These are phyloP conservation scores for Rhaphigaster nebulosa DNA, from an alignment of 2,888 invertebrate genomes.

Conservation along the genomic window DNA sequence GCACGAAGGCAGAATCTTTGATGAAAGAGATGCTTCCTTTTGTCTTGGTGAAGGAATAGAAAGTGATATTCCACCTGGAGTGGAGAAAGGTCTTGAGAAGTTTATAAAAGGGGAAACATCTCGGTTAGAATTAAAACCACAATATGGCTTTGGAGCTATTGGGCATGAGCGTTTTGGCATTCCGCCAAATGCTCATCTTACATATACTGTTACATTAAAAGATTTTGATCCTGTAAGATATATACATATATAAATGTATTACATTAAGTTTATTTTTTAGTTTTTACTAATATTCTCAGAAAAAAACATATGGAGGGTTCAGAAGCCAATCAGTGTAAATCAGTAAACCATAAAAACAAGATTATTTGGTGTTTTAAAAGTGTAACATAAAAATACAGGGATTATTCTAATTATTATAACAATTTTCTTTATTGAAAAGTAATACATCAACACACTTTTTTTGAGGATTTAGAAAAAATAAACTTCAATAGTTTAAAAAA, in stretches of 20 bases:
- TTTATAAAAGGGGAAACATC: slow-evolving; percentile 87
- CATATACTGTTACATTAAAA: slow-evolving; percentile 85
- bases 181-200: slow-evolving; percentile 83
- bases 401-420: too few species aligned
- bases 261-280: not conserved
- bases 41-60: slow-evolving; percentile 88
- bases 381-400: too few species aligned
- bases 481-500: too few species aligned
- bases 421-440: too few species aligned
- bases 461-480: too few species aligned
- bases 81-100: slow-evolving; percentile 85
- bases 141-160: slow-evolving; percentile 82
- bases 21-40: slow-evolving; percentile 87
- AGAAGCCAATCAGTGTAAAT: too few species aligned
- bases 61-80: slow-evolving; percentile 81
- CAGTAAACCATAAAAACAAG: too few species aligned
- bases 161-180: slow-evolving; percentile 81
- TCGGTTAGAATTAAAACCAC: slow-evolving; percentile 78
- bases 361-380: too few species aligned
- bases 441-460: too few species aligned
- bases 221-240: slow-evolving; percentile 82
- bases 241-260: too few species aligned
- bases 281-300: not conserved
- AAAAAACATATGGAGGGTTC: too few species aligned
- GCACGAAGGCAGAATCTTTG: slow-evolving; percentile 78